Conservation (phyloP, 2,113 vertebrate species). For the Propithecus coquereli region DNA sequence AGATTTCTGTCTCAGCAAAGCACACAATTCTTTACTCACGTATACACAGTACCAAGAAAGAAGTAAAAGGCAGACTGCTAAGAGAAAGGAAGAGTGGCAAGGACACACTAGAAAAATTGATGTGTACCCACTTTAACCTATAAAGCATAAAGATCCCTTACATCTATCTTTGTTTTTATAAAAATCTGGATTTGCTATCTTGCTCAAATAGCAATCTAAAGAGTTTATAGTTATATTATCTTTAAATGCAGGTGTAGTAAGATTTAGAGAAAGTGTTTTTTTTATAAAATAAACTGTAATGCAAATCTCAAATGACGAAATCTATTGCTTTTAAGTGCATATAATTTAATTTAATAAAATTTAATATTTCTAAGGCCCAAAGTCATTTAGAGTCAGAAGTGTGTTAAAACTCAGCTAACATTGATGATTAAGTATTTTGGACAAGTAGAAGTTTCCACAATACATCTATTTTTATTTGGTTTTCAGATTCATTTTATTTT, state of each 20-base stretch:
- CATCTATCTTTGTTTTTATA: not conserved
- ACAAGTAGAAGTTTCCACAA: not conserved
- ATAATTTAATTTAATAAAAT: not conserved
- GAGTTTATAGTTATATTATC: not conserved
- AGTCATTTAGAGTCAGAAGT: not conserved
- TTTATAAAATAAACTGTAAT: not conserved
- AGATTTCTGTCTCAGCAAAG: not conserved
- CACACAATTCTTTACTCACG: too few relatives aligned
- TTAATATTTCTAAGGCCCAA: not conserved
- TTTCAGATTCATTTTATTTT: slow-evolving; percentile 44
- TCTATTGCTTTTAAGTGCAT: not conserved
- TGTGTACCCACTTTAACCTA: not conserved
- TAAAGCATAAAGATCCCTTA: not conserved
- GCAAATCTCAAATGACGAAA: not conserved
- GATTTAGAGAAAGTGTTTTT: not conserved
- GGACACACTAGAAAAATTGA: not conserved
- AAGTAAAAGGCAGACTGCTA: not conserved
- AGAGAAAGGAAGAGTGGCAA: not conserved
- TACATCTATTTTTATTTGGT: not conserved
- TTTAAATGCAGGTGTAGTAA: not conserved
- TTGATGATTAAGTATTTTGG: not conserved
- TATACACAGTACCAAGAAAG: not conserved
- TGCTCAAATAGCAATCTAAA: not conserved
- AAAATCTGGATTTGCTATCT: not conserved
- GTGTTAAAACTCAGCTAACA: slow-evolving; percentile 21